Evolutionary conservation across 2,888 invertebrate genomes (phyloP), one percentile per base, ranked within the genome.

Genomic region (Acleris literana): DNA sequence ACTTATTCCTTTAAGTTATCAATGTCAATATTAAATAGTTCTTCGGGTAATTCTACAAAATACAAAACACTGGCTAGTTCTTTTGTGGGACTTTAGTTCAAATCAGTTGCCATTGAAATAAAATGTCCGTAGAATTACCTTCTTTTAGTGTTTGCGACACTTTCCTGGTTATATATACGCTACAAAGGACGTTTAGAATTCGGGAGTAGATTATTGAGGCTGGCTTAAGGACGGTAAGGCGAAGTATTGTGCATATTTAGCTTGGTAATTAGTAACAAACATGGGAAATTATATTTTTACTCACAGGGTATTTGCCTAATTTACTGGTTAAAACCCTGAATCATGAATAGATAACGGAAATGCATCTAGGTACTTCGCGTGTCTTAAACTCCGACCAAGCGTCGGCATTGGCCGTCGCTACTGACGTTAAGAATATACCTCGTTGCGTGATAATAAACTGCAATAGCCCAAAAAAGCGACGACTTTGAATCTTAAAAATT

Each of bases 71-170:
- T 52, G 25, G 7, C 11, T 51, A 16, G 16, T 25, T 25, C 9
- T 9, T 51, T 9, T n/a, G 16, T 39, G 39, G 39, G 39, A 39
- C 3, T 39, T 39, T 39, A 13, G 39, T 39, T 39, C 39, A 39
- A 39, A 39, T 11, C 11, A 39, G 39, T 39, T 46, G n/a, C 46
- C n/a, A 46, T 29, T 22, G 6, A 46, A 39, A n/a, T n/a, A 62
- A 55, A 25, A 55, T 29, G 51, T 61, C 56, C 55, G 51, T 51
- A 60, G 55, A 55, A 39, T 22, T 18, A 54, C 39, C 48, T 25
- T 46, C 33, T 16, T 9, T 55, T 33, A 33, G 44, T 58, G 33
- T 53, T 39, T 16, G 2, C 39, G 52, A 53, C 46, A 48, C 54
- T 43, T 49, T 52, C 20, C 17, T 39, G 43, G 33, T 18, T 48